Base-by-base conservation (phyloP, 2,888 invertebrate species). In the Eledona agricola region DNA sequence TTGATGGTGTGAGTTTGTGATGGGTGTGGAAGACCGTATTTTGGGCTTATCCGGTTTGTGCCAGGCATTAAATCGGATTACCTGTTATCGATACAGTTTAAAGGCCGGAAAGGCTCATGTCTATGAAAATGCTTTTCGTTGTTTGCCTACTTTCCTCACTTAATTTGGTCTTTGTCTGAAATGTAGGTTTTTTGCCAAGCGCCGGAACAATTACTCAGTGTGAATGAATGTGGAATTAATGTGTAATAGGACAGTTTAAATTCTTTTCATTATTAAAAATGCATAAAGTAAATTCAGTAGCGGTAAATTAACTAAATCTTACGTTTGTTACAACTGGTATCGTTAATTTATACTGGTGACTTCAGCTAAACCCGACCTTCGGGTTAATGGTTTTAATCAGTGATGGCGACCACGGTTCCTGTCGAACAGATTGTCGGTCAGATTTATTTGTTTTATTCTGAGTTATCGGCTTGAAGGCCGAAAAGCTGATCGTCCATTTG, bases 371-470 rank as follows among this genome's bases (percentile, higher is more conserved):
- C n/a, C n/a, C n/a, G n/a, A n/a, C n/a, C n/a, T n/a, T n/a, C n/a
- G n/a, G 38, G 49, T 55, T 55, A 57, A 57, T 57, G 55, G 54
- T 51, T 55, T 57, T 51, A 51, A 52, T 59, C 55, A 54, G 35
- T 38, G 55, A 26, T 35, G 47, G 54, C 35, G 55, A 34, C 53
- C 49, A 49, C 34, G 15, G 34, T 55, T 55, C 10, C 45, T 38
- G 50, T 45, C 55, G 45, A 50, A 50, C 55, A 55, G 38, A 55
- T 55, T 55, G 55, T 55, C 55, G 45, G 37, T 51, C 54, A 58
- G 61, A 64, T 62, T 64, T 62, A 64, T 64, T 62, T 63, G 62
- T 63, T 63, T 62, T 45, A 57, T 60, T 62, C 62, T 55, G 55
- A 52, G 58, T 63, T 63, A 63, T 65, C 60, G 57, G 63, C 57